phyloP scores from a whole-genome alignment of 2,888 invertebrate genomes.

The Tipula lateralis region DNA sequence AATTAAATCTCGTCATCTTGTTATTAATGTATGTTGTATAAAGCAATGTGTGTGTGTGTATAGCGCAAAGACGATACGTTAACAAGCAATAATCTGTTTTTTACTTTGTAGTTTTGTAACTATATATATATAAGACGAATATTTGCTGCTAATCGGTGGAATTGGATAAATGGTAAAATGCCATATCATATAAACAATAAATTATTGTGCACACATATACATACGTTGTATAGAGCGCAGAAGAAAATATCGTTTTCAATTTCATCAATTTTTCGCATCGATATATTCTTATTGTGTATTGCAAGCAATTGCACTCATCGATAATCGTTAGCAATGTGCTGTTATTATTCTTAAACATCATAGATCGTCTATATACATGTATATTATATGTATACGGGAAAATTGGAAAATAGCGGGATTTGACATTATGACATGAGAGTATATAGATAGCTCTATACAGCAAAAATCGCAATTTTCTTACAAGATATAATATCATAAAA shows the following conservation, averaged over 20 bases:
- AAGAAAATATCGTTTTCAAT: conserved; percentile 2
- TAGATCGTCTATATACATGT: not conserved
- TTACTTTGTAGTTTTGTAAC: not conserved
- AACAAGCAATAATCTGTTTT: conserved; percentile 7
- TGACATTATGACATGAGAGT: not conserved
- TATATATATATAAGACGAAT: not conserved
- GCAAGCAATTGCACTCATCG: not conserved
- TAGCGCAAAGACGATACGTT: not conserved
- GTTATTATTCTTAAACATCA: conserved; percentile 6
- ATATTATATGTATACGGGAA: not conserved
- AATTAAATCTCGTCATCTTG: conserved; percentile 1
- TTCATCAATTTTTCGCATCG: conserved; percentile 11
- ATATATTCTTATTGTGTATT: not conserved
- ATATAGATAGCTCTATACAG: not conserved
- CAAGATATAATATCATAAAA: not conserved
- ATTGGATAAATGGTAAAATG: conserved; percentile 24
- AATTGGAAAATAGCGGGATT: conserved; percentile 19
- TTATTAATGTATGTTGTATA: not conserved
- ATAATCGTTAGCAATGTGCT: not conserved
- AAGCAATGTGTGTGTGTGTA: not conserved
- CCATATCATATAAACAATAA: conserved; percentile 19
- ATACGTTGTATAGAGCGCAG: no score
- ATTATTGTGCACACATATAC: not conserved
- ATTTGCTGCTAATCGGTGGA: conserved; percentile 19
- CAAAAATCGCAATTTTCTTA: not conserved